Percentiles rank a stretch among this genome's conserved stretches.
These are phyloP conservation scores for Himantopus leucocephalus DNA, from an alignment of 2,113 vertebrate genomes.

Conservation along the genomic window DNA sequence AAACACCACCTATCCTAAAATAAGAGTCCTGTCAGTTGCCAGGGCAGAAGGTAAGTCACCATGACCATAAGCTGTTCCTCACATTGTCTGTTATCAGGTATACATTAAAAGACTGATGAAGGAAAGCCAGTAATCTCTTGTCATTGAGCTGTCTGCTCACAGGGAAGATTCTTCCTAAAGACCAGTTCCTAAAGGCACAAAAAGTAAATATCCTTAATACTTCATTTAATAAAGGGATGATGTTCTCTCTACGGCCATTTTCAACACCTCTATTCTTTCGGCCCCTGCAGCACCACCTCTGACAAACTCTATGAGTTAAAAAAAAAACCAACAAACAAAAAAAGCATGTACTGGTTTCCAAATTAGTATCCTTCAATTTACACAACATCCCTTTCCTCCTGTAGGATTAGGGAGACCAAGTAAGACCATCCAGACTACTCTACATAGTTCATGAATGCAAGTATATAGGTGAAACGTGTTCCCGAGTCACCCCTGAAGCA, in stretches of 20 bases:
- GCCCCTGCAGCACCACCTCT: neutral
- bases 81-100: neutral
- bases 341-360: neutral
- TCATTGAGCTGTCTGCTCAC: neutral
- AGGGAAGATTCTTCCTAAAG: neutral
- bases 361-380: neutral
- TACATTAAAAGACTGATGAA: neutral
- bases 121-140: neutral
- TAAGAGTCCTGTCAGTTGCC: neutral
- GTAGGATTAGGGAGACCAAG: neutral
- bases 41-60: neutral
- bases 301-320: neutral
- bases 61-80: neutral
- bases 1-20: neutral
- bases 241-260: neutral
- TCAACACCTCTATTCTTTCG: neutral
- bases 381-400: neutral
- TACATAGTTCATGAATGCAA: neutral
- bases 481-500: neutral
- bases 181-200: neutral
- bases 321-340: neutral
- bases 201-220: neutral
- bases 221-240: neutral
- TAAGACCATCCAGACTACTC: neutral
- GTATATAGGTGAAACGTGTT: neutral